Percentiles rank a stretch among this genome's conserved stretches.
Evolutionary conservation across 2,797 vertebrate genomes (phyloP).

Genomic region (Phyllotis vaccarum): DNA sequence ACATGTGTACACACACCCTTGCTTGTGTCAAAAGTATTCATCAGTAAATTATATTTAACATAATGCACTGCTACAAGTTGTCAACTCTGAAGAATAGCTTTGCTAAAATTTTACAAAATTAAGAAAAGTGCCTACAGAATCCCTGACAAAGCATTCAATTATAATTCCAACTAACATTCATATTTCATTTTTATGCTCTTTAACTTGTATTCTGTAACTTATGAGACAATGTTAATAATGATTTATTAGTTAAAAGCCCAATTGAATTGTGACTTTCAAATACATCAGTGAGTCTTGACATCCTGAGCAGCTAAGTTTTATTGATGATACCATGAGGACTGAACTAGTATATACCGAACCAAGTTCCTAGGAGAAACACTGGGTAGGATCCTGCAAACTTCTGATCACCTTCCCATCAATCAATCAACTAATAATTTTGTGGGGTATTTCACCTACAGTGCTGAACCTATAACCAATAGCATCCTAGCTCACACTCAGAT

Average conservation of each 20-base stretch:
- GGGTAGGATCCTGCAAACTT: not conserved
- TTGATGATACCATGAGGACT: not conserved
- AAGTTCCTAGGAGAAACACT: not conserved
- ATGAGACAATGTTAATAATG: not conserved
- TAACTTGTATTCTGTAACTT: not conserved
- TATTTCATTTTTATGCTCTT: not conserved
- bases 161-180: not conserved
- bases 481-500: not conserved
- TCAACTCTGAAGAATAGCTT: conserved; percentile 7
- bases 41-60: not conserved
- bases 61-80: not conserved
- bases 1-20: not conserved
- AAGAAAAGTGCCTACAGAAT: conserved; percentile 42
- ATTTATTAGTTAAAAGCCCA: not conserved
- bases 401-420: not conserved
- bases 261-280: not conserved
- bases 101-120: conserved; percentile 53
- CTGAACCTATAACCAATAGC: not conserved
- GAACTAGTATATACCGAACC: not conserved
- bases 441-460: not conserved
- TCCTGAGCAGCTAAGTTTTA: not conserved
- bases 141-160: not conserved
- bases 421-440: not conserved
- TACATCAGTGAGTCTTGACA: not conserved
- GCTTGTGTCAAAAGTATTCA: not conserved